phyloP scores from a whole-genome alignment of 1,140 invertebrate species.

The Brachystomella parvula region DNA sequence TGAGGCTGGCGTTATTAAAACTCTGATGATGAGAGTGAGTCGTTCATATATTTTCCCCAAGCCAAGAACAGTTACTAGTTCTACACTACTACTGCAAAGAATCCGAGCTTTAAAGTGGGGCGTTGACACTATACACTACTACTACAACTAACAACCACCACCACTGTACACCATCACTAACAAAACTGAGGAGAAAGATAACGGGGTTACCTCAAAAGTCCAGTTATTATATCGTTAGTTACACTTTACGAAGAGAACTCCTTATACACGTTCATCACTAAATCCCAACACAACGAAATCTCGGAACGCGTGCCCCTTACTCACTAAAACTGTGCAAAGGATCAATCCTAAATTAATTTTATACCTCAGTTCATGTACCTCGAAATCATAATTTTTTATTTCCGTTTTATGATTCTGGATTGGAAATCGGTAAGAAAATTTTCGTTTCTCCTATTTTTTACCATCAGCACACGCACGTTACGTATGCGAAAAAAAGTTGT shows the following conservation, averaged over 20 bases:
- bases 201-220: conserved; percentile 4
- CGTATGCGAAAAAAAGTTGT: too few species aligned
- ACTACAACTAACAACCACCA: too few species aligned
- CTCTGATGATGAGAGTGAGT: background rate
- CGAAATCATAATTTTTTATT: background rate
- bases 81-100: background rate
- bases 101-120: background rate
- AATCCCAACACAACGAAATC: too few species aligned
- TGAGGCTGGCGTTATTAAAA: background rate
- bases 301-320: background rate
- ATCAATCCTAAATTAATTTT: background rate
- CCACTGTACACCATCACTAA: too few species aligned
- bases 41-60: conserved; percentile 1
- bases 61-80: too few species aligned
- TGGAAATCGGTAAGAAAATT: too few species aligned
- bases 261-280: background rate
- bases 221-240: conserved; percentile 1
- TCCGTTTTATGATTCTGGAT: too few species aligned
- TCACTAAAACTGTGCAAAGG: background rate
- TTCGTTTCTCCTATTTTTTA: too few species aligned
- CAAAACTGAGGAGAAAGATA: too few species aligned
- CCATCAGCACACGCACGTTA: too few species aligned
- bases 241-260: background rate
- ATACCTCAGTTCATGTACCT: background rate
- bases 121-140: conserved; percentile 1